These are phyloP conservation scores for Bombus affinis DNA, from an alignment of 1,140 invertebrate species.

Conservation along the genomic window DNA sequence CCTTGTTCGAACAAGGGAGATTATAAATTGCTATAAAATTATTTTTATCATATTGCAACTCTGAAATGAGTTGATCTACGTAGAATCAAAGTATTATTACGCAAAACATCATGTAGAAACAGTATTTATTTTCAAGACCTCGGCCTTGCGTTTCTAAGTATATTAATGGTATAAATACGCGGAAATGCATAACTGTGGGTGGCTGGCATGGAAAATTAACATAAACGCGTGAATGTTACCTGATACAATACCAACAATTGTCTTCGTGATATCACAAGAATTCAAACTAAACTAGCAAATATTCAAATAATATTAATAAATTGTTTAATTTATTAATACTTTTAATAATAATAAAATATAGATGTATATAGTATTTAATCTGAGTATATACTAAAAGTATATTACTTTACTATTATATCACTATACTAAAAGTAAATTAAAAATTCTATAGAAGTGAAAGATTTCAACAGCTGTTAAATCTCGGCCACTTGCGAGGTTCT, in stretches of 20 bases:
- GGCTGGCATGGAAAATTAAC: background rate
- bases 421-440: background rate
- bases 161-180: background rate
- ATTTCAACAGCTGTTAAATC: background rate
- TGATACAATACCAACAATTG: background rate
- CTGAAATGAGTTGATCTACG: background rate
- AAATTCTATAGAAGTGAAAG: background rate
- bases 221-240: background rate
- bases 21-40: background rate
- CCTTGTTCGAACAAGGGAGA: too few relatives aligned
- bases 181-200: constrained; percentile 6
- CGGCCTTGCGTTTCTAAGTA: background rate
- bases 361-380: too few relatives aligned
- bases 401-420: too few relatives aligned
- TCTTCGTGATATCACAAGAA: background rate
- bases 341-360: too few relatives aligned
- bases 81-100: background rate
- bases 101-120: background rate
- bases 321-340: too few relatives aligned
- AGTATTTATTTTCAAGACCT: background rate
- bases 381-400: too few relatives aligned
- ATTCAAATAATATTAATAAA: background rate
- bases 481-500: background rate
- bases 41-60: background rate
- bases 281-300: background rate